Evolutionary conservation across 2,797 vertebrate genomes (phyloP).

Genomic region (Syngnathus acus): DNA sequence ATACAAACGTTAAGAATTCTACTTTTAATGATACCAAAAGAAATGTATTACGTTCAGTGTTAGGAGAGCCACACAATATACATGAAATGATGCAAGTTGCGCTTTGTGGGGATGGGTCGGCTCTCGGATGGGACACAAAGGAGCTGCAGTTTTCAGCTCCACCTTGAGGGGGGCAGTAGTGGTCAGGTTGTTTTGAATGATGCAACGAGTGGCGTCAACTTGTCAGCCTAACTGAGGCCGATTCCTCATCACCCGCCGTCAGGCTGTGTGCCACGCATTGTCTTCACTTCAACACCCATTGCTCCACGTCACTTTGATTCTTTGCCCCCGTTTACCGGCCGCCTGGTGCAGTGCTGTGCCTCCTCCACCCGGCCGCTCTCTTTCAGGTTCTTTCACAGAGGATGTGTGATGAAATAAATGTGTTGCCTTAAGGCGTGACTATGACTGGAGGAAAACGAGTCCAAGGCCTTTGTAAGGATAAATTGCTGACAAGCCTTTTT

Average conservation of each 20-base stretch:
- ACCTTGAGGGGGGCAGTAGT: conserved; percentile 61
- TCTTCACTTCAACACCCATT: conserved; percentile 33
- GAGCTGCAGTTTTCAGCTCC: conserved; percentile 30
- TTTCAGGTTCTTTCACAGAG: conserved; percentile 16
- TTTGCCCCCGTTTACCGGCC: conserved; percentile 21
- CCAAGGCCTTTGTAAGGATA: no score
- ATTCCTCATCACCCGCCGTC: conserved; percentile 40
- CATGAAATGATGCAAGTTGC: neutral
- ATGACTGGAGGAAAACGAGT: neutral
- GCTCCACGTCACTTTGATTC: conserved; percentile 32
- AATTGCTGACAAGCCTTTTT: neutral
- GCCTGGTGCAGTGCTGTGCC: neutral
- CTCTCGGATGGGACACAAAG: conserved; percentile 41
- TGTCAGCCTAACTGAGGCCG: conserved; percentile 43
- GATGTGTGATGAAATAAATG: conserved; percentile 11
- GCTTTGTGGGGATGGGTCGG: conserved; percentile 22
- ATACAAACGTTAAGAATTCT: no score
- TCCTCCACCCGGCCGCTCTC: conserved; percentile 1
- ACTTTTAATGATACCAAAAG: no score
- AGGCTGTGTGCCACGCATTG: conserved; percentile 34
- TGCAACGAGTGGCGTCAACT: conserved; percentile 32
- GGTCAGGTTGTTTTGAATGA: conserved; percentile 46
- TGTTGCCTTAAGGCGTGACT: neutral
- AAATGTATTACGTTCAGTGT: no score
- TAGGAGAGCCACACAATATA: no score